Base-by-base conservation (phyloP, 2,113 vertebrate genomes). In the Zeus faber region DNA sequence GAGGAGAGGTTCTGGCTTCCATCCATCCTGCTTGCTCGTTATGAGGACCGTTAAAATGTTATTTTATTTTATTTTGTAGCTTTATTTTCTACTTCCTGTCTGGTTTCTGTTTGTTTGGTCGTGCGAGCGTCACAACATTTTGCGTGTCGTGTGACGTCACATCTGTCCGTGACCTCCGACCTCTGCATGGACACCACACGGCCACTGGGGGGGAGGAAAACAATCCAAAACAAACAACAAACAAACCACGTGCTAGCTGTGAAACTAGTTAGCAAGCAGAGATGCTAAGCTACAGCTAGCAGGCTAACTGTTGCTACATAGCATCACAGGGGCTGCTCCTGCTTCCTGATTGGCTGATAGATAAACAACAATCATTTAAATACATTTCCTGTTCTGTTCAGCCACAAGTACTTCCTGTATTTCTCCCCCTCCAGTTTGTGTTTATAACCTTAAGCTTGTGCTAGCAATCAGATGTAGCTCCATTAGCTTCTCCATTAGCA, bases 111-210 rank as follows among this genome's bases (percentile, higher is more conserved):
- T 67, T 62, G 63, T 47, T 60, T 58, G 25, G 50, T 70, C 67
- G 65, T n/a, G 77, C 76, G 77, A 81, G 86, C 86, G 85, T 88
- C 90, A 80, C 81, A 65, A 88, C 84, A 82, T 87, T 84, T 84
- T 85, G 70, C 82, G 81, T 88, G 86, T 88, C 59, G 70, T 89
- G 78, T 88, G 85, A 87, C 72, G 83, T 88, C 86, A 87, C 85
- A 79, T 83, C 74, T 84, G 79, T 84, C 62, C 81, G 77, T 76
- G 82, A 77, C 80, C 76, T 80, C 52, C 40, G 17, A 79, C 72
- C 65, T 70, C 62, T 90, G 88, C 88, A 89, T 90, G 89, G 85
- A 87, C 83, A 82, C 76, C 81, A 85, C 78, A 68, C 49, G 49
- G 6, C 54, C 62, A 74, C 61, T 76, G 27, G 80, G 83, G 78